Evolutionary conservation across 2,888 invertebrate species (phyloP).

Genomic region (Patella pellucida): DNA sequence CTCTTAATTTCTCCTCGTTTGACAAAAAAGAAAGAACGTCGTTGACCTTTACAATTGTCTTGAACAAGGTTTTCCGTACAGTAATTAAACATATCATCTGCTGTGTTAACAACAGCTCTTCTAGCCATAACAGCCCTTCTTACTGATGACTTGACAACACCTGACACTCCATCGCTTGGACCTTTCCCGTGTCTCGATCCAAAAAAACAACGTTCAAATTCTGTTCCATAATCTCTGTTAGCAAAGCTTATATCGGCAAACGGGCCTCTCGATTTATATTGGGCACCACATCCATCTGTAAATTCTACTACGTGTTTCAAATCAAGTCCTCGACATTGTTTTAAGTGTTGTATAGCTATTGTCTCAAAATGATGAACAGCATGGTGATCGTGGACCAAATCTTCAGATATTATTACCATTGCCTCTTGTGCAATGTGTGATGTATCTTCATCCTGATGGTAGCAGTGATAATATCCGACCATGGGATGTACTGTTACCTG

Average conservation of each 20-base stretch:
- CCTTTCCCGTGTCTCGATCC: not conserved
- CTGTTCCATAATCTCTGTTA: not conserved
- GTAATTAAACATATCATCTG: not conserved
- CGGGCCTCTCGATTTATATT: conserved; percentile 3
- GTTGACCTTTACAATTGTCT: not conserved
- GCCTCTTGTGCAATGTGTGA: conserved; percentile 6
- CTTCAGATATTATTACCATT: not conserved
- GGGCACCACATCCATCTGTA: conserved; percentile 7
- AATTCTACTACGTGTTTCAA: not conserved
- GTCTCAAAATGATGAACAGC: not conserved
- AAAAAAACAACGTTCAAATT: no score
- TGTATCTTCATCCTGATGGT: not conserved
- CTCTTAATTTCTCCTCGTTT: not conserved
- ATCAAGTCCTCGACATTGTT: not conserved
- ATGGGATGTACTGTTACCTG: conserved; percentile 21
- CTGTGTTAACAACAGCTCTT: not conserved
- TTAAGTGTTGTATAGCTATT: not conserved
- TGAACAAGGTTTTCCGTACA: not conserved
- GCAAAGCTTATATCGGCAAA: not conserved
- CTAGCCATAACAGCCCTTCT: no score
- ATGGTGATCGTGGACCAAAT: not conserved
- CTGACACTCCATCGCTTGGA: not conserved
- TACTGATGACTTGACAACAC: no score
- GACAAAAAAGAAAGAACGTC: not conserved
- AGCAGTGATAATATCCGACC: not conserved